A percentile compares a stretch with the other conserved stretches of the same genome.
phyloP scores from a whole-genome alignment of 1,140 invertebrate species.

The Sweltsa coloradensis region DNA sequence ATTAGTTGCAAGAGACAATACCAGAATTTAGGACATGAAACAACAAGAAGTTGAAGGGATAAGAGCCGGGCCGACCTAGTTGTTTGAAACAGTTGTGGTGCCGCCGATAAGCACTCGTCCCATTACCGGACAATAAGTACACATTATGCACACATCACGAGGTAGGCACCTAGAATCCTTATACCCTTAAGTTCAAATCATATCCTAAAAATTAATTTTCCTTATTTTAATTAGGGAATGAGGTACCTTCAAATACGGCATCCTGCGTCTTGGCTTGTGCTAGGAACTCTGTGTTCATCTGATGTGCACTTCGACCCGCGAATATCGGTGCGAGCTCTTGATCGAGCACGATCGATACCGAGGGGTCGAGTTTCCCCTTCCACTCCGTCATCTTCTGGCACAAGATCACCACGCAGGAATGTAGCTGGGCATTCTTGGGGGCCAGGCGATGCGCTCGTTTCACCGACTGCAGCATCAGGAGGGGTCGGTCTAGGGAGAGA shows the following conservation, averaged over 20 bases:
- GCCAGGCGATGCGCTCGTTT: constrained; percentile 70
- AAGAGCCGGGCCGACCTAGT: too few relatives aligned
- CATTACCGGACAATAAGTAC: too few relatives aligned
- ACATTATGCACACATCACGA: too few relatives aligned
- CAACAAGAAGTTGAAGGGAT: too few relatives aligned
- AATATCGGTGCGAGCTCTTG: constrained; percentile 55
- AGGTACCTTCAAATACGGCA: constrained; percentile 51
- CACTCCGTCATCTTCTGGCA: constrained; percentile 37
- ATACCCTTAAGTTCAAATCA: too few relatives aligned
- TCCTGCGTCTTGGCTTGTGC: constrained; percentile 47
- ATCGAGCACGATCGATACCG: constrained; percentile 61
- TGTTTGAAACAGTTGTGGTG: too few relatives aligned
- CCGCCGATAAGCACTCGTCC: too few relatives aligned
- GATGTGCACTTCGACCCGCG: constrained; percentile 39
- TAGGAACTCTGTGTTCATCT: constrained; percentile 61
- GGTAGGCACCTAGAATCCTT: too few relatives aligned
- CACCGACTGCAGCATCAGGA: constrained; percentile 83
- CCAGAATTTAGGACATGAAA: too few relatives aligned
- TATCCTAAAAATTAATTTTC: too few relatives aligned
- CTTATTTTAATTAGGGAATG: too few relatives aligned
- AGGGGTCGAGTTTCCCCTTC: constrained; percentile 33
- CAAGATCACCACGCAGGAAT: constrained; percentile 73
- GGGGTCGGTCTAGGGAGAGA: constrained; percentile 45
- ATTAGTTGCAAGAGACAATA: too few relatives aligned
- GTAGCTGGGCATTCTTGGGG: constrained; percentile 61